A percentile compares a stretch with the other conserved stretches of the same genome.
Evolutionary conservation across 1,140 invertebrate genomes (phyloP).

Genomic region (Dendrolimus kikuchii): DNA sequence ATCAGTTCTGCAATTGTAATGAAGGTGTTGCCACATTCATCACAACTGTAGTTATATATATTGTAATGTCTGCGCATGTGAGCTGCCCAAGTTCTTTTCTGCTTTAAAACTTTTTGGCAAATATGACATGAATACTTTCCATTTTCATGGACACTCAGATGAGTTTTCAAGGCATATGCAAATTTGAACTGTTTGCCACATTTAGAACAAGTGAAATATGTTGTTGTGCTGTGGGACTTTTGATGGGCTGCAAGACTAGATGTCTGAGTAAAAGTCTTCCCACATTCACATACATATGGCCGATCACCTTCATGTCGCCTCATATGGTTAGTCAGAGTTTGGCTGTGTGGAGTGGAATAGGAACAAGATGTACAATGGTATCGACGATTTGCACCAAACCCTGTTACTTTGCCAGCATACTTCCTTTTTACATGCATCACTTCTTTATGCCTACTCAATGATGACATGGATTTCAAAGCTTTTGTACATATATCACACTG

Average conservation of each 20-base stretch:
- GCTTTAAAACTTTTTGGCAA: slow-evolving; percentile 58
- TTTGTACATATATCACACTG: slow-evolving; percentile 46
- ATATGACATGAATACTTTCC: slow-evolving; percentile 41
- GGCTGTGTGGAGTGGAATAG: slow-evolving; percentile 62
- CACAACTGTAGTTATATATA: slow-evolving; percentile 64
- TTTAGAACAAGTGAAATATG: slow-evolving; percentile 73
- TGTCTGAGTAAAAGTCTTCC: slow-evolving; percentile 73
- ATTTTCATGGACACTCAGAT: slow-evolving; percentile 53
- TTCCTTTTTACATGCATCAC: slow-evolving; percentile 53
- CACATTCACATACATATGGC: slow-evolving; percentile 73
- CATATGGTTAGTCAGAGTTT: slow-evolving; percentile 64
- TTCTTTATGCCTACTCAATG: slow-evolving; percentile 36
- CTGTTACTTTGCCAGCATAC: slow-evolving; percentile 49
- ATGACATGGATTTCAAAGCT: slow-evolving; percentile 36
- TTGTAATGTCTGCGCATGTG: slow-evolving; percentile 66
- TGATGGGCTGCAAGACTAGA: slow-evolving; percentile 64
- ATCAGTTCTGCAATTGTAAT: slow-evolving; percentile 58
- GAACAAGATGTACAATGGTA: slow-evolving; percentile 60
- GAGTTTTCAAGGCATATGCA: slow-evolving; percentile 57
- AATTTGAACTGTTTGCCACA: slow-evolving; percentile 77
- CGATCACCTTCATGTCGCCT: slow-evolving; percentile 72
- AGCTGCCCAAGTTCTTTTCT: slow-evolving; percentile 46
- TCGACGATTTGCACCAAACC: slow-evolving; percentile 42
- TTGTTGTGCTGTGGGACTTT: slow-evolving; percentile 64
- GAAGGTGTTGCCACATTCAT: slow-evolving; percentile 65